Conservation (phyloP, 2,113 vertebrate genomes). For the Hylia prasina region DNA sequence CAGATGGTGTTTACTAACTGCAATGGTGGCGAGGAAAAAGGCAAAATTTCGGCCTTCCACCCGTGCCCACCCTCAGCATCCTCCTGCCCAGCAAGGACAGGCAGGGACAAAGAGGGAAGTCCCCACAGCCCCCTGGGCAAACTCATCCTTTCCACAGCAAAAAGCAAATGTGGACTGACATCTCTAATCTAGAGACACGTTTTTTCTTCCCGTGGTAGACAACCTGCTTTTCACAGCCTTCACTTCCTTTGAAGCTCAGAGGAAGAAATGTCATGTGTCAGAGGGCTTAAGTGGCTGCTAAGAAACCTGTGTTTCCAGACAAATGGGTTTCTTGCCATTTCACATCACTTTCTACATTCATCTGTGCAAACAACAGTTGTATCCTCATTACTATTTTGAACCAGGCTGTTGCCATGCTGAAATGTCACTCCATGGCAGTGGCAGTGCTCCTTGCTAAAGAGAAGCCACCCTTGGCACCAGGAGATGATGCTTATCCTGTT, state of each 20-base stretch:
- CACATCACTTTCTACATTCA: not conserved
- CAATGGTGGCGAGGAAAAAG: not conserved
- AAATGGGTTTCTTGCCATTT: not conserved
- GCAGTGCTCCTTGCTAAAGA: not conserved
- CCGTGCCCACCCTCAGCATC: not conserved
- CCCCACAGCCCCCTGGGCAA: not conserved
- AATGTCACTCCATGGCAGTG: not conserved
- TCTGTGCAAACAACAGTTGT: not conserved
- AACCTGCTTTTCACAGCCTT: not conserved
- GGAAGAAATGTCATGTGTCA: not conserved
- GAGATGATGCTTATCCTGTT: not conserved
- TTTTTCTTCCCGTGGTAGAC: not conserved
- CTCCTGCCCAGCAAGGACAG: rapidly evolving
- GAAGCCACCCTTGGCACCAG: not conserved
- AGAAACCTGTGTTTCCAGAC: not conserved
- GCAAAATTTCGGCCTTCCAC: not conserved
- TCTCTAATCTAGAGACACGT: not conserved
- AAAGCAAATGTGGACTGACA: not conserved
- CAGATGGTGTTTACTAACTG: not conserved
- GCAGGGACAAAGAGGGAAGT: not conserved
- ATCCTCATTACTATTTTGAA: not conserved
- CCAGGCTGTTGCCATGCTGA: not conserved
- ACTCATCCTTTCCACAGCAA: not conserved
- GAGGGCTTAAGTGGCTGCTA: not conserved
- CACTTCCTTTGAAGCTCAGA: not conserved